Evolutionary conservation across 35 echinoderm and acorn worm species (phyloP), one percentile per base, ranked within the genome.

Genomic region (Ophiothrix spiculata): DNA sequence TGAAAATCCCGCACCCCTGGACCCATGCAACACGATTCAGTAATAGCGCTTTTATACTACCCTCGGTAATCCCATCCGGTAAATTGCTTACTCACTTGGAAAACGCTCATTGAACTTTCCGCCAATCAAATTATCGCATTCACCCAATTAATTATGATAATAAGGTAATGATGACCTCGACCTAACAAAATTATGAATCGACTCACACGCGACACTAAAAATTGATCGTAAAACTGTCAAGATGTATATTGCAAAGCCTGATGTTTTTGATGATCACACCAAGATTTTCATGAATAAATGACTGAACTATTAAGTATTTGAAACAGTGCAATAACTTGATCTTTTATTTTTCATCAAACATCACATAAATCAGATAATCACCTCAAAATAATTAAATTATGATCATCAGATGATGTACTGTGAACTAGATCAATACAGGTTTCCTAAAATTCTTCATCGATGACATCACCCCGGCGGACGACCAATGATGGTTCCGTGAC

Each of bases 401-500:
- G 19, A 10, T 49, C 6, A 49, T 49, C 19, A 49, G 19, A 49
- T 49, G 42, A 49, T 49, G 42, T 49, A 19, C 6, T 69, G 60
- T n/a, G 29, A 69, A 69, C 17, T n/a, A 69, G 25, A 69, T 15
- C 25, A 69, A 69, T 69, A 23, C 34, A 63, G 63, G 63, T 54
- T 35, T 28, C 34, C 56, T 25, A 35, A 60, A 84, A 84, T 84
- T 63, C 35, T 69, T 84, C 36, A 15, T 31, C 31, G 81, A 84
- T 84, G 81, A 84, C 63, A 54, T 84, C 81, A 84, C 33, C 36
- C 77, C 33, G 77, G 37, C 54, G 34, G 54, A 31, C 69, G 81
- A 64, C 81, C 81, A 84, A 84, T 84, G 81, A 60, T 84, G 81
- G 60, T 25, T 19, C 81, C 49, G n/a, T 63, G 81, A 60, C 63